phyloP scores from a whole-genome alignment of 2,797 vertebrate genomes.

The Phrynocephalus forsythii region DNA sequence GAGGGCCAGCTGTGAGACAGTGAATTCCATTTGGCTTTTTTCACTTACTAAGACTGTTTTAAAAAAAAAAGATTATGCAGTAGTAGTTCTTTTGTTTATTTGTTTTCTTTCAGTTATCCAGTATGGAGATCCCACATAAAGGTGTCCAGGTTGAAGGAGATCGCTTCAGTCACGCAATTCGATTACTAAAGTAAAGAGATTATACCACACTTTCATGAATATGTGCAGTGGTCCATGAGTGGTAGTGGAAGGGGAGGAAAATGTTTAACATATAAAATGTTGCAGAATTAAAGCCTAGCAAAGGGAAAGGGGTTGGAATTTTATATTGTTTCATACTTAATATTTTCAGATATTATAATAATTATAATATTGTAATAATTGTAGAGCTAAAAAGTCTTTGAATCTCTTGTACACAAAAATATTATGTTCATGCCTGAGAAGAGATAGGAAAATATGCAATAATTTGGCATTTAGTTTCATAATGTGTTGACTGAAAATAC shows the following conservation, averaged over 20 bases:
- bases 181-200: slow-evolving; percentile 89
- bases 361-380: neutral
- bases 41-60: neutral
- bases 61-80: neutral
- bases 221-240: neutral
- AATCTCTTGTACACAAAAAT: neutral
- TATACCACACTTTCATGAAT: slow-evolving; percentile 27
- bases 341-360: neutral
- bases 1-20: rapidly evolving
- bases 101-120: slow-evolving; percentile 82
- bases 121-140: slow-evolving; percentile 97
- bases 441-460: neutral
- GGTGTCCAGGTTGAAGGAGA: slow-evolving; percentile 98
- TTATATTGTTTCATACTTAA: neutral
- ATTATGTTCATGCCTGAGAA: neutral
- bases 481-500: neutral
- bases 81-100: neutral
- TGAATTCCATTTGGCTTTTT: neutral
- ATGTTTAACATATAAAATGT: neutral
- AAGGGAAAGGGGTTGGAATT: neutral
- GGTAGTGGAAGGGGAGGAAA: neutral
- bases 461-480: neutral
- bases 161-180: slow-evolving; percentile 95
- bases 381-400: neutral
- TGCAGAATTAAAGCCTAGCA: neutral